Evolutionary conservation across 1,140 invertebrate genomes (phyloP).

Genomic region (Prorops nasuta): DNA sequence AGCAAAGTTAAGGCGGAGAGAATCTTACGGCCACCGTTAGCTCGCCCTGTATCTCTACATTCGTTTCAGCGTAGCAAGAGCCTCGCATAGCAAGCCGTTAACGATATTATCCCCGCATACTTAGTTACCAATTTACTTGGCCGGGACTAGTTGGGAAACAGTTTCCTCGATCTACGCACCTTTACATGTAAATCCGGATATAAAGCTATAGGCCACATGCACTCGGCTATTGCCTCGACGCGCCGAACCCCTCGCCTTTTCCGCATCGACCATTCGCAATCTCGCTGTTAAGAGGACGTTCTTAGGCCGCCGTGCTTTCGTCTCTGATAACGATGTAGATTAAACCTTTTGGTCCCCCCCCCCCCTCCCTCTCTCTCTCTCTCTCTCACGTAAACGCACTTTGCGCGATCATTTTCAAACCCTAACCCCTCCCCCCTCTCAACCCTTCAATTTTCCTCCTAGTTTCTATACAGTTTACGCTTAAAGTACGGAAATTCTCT

Average conservation of each 20-base stretch:
- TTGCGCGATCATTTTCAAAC: no score
- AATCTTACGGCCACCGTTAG: conserved; percentile 21
- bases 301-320: conserved; percentile 14
- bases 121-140: conserved; percentile 32
- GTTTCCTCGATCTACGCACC: conserved; percentile 23
- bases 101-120: conserved; percentile 26
- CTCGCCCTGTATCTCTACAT: conserved; percentile 8
- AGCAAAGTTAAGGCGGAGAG: no score
- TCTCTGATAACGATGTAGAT: conserved; percentile 18
- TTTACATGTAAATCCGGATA: conserved; percentile 30
- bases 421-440: no score
- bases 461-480: no score
- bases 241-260: neutral
- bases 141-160: conserved; percentile 10
- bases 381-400: no score
- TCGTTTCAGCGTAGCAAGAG: conserved; percentile 14
- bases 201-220: conserved; percentile 25
- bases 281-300: conserved; percentile 15
- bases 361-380: no score
- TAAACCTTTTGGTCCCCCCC: conserved; percentile 8
- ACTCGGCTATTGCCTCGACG: conserved; percentile 18
- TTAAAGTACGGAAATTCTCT: no score
- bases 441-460: no score
- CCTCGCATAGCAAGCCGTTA: conserved; percentile 20
- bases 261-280: no score